Evolutionary conservation across 2,113 vertebrate species (phyloP).

Genomic region (Halcyon malimbica): DNA sequence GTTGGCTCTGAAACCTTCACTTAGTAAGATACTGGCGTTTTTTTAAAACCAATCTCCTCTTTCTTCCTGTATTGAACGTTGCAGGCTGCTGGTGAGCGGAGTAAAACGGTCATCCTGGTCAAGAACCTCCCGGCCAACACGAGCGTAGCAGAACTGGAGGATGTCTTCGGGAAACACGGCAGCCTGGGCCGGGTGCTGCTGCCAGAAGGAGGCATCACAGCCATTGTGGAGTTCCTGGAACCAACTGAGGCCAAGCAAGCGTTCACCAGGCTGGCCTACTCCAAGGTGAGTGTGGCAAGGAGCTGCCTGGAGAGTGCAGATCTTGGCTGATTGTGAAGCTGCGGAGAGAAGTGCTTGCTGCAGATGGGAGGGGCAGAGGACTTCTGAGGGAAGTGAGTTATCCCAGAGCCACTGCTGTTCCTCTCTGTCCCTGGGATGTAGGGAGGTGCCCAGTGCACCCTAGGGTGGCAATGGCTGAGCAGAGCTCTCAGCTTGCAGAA

Average conservation of each 20-base stretch:
- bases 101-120: constrained; percentile 88
- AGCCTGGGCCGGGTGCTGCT: constrained; percentile 89
- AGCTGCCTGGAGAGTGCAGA: not conserved
- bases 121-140: constrained; percentile 92
- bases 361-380: accelerated
- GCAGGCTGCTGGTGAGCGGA: constrained; percentile 86
- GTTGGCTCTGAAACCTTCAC: not conserved
- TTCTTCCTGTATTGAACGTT: accelerated
- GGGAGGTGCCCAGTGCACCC: not conserved
- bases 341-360: not conserved
- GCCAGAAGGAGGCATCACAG: constrained; percentile 89
- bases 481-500: not conserved
- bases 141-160: constrained; percentile 75
- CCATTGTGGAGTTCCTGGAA: constrained; percentile 92
- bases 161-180: constrained; percentile 82
- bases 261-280: constrained; percentile 91
- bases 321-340: not conserved
- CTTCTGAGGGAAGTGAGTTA: not conserved
- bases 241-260: constrained; percentile 90
- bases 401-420: not conserved
- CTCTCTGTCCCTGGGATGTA: accelerated
- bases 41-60: accelerated
- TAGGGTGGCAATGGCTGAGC: not conserved
- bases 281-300: constrained; percentile 77
- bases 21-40: not conserved